These are phyloP conservation scores for Drosophila merina DNA, from an alignment of 2,888 invertebrate genomes.

Conservation along the genomic window DNA sequence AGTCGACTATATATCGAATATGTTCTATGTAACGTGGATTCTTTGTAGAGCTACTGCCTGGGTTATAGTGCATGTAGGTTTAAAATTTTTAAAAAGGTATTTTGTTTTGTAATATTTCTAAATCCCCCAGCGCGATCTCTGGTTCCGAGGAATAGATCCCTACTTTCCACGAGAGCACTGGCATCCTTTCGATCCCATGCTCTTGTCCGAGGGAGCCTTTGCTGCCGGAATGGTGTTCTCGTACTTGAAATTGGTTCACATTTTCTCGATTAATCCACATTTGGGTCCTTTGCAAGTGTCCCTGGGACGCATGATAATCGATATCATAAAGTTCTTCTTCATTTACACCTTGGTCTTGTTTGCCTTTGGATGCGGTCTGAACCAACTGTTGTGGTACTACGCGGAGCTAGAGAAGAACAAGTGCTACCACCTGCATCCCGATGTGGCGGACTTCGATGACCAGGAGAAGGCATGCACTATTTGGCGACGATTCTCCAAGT, in stretches of 20 bases:
- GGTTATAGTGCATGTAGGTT: constrained; percentile 92
- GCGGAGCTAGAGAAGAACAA: constrained; percentile 94
- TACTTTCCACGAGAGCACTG: constrained; percentile 95
- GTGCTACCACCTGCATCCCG: constrained; percentile 90
- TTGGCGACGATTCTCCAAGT: constrained; percentile 96
- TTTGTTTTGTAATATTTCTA: not conserved
- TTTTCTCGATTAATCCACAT: constrained; percentile 98
- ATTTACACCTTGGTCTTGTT: constrained; percentile 96
- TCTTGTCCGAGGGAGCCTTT: constrained; percentile 95
- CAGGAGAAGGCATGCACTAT: constrained; percentile 93
- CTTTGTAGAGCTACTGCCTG: constrained; percentile 94
- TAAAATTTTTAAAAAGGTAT: not conserved
- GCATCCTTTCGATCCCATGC: constrained; percentile 98
- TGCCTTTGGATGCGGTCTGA: constrained; percentile 98
- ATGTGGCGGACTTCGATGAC: constrained; percentile 92
- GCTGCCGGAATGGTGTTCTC: constrained; percentile 99
- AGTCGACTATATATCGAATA: constrained; percentile 98
- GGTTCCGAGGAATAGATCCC: constrained; percentile 88
- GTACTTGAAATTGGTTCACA: constrained; percentile 96
- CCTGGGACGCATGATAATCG: constrained; percentile 95
- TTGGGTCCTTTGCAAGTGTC: constrained; percentile 97
- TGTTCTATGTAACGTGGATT: constrained; percentile 97
- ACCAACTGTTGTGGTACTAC: constrained; percentile 96
- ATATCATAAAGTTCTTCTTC: constrained; percentile 98
- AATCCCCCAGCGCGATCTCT: constrained; percentile 87